These are phyloP conservation scores for Lordiphosa mommai DNA, from an alignment of 1,140 invertebrate species.

Conservation along the genomic window DNA sequence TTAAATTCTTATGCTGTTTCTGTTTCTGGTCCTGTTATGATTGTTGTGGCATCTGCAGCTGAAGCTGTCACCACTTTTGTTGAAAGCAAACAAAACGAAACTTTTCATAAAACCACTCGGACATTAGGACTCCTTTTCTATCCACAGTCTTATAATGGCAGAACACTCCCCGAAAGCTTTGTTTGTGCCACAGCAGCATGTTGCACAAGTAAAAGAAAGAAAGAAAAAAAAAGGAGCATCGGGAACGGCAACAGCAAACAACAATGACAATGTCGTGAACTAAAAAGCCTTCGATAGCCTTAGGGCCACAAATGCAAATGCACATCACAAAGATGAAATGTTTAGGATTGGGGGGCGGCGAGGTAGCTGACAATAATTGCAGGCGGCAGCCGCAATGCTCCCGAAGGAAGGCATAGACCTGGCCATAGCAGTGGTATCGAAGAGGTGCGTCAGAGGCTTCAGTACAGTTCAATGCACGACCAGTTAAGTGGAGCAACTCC, in stretches of 20 bases:
- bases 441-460: conserved; percentile 28
- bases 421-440: conserved; percentile 53
- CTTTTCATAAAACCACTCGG: conserved; percentile 67
- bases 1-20: conserved; percentile 17
- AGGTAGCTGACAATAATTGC: conserved; percentile 50
- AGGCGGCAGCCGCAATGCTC: conserved; percentile 17
- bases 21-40: conserved; percentile 49
- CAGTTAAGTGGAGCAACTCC: conserved; percentile 57
- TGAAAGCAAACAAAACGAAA: conserved; percentile 62
- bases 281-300: conserved; percentile 62
- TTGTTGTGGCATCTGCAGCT: conserved; percentile 8
- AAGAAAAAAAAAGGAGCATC: conserved; percentile 34
- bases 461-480: conserved; percentile 63
- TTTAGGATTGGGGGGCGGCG: neutral
- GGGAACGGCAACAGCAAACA: too few relatives aligned
- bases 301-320: conserved; percentile 57
- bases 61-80: conserved; percentile 44
- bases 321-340: conserved; percentile 28
- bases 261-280: conserved; percentile 62
- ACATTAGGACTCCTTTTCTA: conserved; percentile 4
- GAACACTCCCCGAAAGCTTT: conserved; percentile 38
- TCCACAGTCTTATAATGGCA: conserved; percentile 15
- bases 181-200: conserved; percentile 34
- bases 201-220: conserved; percentile 20
- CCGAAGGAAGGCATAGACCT: conserved; percentile 12